These are phyloP conservation scores for Agrenia bidenticulata DNA, from an alignment of 2,888 invertebrate genomes.

Conservation along the genomic window DNA sequence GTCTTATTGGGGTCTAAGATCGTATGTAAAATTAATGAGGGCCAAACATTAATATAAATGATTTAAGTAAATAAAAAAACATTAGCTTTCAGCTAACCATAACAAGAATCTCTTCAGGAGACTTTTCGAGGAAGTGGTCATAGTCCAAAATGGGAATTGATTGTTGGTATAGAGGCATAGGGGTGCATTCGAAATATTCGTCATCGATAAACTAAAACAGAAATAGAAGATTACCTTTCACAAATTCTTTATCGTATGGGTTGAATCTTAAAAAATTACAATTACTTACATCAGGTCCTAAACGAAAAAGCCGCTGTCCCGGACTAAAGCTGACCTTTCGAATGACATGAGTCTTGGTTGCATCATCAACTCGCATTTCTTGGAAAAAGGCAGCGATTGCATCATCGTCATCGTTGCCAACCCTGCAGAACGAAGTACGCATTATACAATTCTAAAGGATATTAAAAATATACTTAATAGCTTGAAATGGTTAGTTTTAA, in stretches of 20 bases:
- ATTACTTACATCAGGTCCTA: constrained; percentile 47
- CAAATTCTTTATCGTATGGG: background rate
- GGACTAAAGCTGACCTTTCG: constrained; percentile 39
- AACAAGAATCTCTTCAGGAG: constrained; percentile 44
- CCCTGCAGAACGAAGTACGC: constrained; percentile 11
- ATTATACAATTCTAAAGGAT: too few relatives aligned
- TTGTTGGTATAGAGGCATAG: constrained; percentile 44
- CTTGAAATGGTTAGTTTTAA: too few relatives aligned
- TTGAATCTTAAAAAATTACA: background rate
- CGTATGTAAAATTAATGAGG: too few relatives aligned
- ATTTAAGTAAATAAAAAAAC: background rate
- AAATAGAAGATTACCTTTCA: too few relatives aligned
- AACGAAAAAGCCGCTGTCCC: constrained; percentile 34
- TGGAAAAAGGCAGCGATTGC: constrained; percentile 40
- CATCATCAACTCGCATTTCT: constrained; percentile 30
- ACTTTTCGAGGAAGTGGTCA: constrained; percentile 33
- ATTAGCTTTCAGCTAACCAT: constrained; percentile 35
- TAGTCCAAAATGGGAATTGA: constrained; percentile 36
- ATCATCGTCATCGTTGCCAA: constrained; percentile 30
- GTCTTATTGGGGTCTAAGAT: constrained; percentile 36
- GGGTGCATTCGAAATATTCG: constrained; percentile 48
- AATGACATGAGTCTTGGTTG: constrained; percentile 28
- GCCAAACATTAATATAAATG: too few relatives aligned
- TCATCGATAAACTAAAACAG: constrained; percentile 45
- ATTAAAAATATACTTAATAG: too few relatives aligned